Conservation (phyloP, 1,140 invertebrate species). For the Phymorhynchus buccinoides region DNA sequence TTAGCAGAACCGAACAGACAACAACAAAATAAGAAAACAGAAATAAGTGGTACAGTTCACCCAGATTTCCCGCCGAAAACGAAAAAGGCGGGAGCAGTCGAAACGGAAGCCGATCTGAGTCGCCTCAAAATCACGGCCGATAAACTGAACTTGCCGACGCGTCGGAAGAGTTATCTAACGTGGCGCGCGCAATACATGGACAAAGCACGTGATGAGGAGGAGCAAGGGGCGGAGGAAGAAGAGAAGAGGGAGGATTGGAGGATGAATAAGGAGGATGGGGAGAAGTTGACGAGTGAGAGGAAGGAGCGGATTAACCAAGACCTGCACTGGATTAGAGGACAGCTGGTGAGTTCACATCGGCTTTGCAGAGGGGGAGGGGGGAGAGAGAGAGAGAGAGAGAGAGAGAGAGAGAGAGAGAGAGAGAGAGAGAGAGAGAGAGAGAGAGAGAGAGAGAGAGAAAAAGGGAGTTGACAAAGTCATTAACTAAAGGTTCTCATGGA, state of each 20-base stretch:
- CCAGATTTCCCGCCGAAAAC: too few species aligned
- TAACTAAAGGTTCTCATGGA: too few species aligned
- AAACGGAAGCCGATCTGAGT: constrained; percentile 15
- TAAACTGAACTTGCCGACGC: constrained; percentile 45
- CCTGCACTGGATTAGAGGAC: constrained; percentile 41
- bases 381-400: too few species aligned
- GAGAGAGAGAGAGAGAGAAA: too few species aligned
- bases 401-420: too few species aligned
- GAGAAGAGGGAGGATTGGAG: not conserved
- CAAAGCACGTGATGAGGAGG: not conserved
- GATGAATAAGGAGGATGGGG: not conserved
- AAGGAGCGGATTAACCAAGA: constrained; percentile 40
- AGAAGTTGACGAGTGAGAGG: constrained; percentile 37
- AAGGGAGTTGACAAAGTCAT: too few species aligned
- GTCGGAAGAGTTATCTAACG: constrained; percentile 41
- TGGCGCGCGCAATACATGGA: constrained; percentile 47
- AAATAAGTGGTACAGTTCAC: too few species aligned
- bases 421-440: too few species aligned
- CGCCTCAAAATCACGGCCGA: constrained; percentile 39
- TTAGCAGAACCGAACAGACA: not conserved
- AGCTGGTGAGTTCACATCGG: constrained; percentile 49
- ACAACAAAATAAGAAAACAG: not conserved
- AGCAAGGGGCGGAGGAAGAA: not conserved
- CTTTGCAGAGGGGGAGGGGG: not conserved
- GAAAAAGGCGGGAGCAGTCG: not conserved